Base-by-base conservation (phyloP, 2,888 invertebrate genomes). In the Temnothorax ravouxi region DNA sequence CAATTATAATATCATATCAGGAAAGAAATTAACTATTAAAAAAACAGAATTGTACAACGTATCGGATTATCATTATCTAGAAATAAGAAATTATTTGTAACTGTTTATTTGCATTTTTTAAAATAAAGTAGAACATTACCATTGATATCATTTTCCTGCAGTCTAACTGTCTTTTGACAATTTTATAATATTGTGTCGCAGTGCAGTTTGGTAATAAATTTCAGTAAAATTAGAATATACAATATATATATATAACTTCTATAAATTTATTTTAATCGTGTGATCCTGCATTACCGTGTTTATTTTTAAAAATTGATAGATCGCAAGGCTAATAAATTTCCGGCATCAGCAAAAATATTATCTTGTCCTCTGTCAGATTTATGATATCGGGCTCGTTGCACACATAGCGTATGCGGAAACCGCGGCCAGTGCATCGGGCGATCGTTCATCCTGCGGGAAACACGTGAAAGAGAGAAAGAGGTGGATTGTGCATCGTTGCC, bases 401-500 rank as follows among this genome's bases (percentile, higher is more conserved):
- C n/a, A 34, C 15, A 15, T 44, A 44, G 6, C 18, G 52, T 52
- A 69, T 25, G 69, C 79, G 77, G 56, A 34, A 67, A 56, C 56
- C 21, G 44, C 56, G 79, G 15, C 29, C 54, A 18, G 25, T 54
- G 38, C 62, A 38, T 38, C 61, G 61, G 66, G 38, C 29, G 56
- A 67, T 56, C 79, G 18, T 59, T 71, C 25, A 59, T 79, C 47
- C 47, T 9, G 47, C 59, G 13, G 56, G 44, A 79, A 34, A 47
- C 13, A 21, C 56, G n/a, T 34, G 56, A 13, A 38, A 59, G 56
- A 69, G 47, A 56, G 69, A 77, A 52, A 59, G 79, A 79, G 71
- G 41, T 6, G 62, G 75, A 75, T 38, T 66, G 67, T 79, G 79
- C 59, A 67, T 77, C 77, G 15, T 69, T 77, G 34, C 47, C 21